Percentiles rank a stretch among this genome's conserved stretches.
These are phyloP conservation scores for Parus major DNA, from an alignment of 2,113 vertebrate species.

Conservation along the genomic window DNA sequence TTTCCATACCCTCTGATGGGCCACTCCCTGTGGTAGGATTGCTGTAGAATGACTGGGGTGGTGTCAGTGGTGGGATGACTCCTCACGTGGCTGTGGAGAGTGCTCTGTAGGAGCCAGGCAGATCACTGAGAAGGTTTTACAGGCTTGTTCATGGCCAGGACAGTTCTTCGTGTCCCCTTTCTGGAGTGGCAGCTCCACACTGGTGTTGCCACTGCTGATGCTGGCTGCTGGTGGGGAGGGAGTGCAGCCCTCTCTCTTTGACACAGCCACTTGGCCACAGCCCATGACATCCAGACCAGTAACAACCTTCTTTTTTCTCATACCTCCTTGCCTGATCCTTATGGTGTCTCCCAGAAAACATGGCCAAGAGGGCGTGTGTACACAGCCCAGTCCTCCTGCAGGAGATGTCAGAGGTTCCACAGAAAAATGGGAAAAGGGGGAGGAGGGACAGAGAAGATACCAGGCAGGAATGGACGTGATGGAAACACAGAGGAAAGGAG, in stretches of 20 bases:
- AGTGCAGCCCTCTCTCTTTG: neutral
- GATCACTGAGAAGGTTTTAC: neutral
- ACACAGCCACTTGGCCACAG: neutral
- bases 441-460: neutral
- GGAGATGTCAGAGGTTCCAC: neutral
- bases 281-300: neutral
- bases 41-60: neutral
- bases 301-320: neutral
- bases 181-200: accelerated
- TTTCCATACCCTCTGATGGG: neutral
- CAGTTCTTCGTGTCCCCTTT: neutral
- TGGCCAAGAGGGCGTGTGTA: neutral
- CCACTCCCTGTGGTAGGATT: neutral
- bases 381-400: neutral
- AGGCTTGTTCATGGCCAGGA: neutral
- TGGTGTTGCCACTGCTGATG: neutral
- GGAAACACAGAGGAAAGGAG: neutral
- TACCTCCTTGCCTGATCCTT: neutral
- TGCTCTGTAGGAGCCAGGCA: neutral
- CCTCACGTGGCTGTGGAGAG: neutral
- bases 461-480: neutral
- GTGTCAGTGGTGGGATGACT: neutral
- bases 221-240: neutral
- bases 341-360: neutral
- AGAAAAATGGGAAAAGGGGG: neutral